Evolutionary conservation across 1,140 invertebrate genomes (phyloP).

Genomic region (Neelides sp.): DNA sequence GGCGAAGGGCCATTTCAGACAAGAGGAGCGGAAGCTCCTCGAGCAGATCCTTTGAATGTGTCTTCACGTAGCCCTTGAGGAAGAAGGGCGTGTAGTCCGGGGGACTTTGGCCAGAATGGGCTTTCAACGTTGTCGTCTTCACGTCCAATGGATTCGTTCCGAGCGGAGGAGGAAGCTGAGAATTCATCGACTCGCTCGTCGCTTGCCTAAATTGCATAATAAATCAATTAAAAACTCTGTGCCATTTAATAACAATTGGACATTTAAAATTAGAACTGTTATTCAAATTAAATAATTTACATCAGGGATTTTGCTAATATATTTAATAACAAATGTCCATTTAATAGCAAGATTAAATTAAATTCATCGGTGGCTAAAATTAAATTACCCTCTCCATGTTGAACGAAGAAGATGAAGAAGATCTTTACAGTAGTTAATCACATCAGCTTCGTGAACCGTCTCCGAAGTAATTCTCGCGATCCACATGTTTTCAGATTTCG

Average conservation of each 20-base stretch:
- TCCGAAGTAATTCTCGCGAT: constrained; percentile 27
- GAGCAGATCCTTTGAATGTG: constrained; percentile 82
- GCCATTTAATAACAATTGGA: too few relatives aligned
- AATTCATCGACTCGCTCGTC: not conserved
- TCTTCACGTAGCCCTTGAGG: constrained; percentile 79
- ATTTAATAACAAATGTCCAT: too few relatives aligned
- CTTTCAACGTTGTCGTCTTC: constrained; percentile 53
- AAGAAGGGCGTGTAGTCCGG: constrained; percentile 95
- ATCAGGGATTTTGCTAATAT: too few relatives aligned
- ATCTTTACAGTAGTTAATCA: constrained; percentile 25
- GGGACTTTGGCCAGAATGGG: constrained; percentile 60
- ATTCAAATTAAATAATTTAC: too few relatives aligned
- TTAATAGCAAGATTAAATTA: too few relatives aligned
- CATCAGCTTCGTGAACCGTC: constrained; percentile 18
- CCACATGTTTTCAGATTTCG: constrained; percentile 24
- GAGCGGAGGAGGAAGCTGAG: constrained; percentile 22
- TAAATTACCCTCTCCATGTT: constrained; percentile 25
- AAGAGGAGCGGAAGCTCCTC: constrained; percentile 82
- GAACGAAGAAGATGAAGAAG: constrained; percentile 21
- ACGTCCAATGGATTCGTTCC: constrained; percentile 41
- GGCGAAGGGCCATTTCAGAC: constrained; percentile 82
- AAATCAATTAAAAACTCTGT: constrained; percentile 7
- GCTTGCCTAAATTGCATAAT: constrained; percentile 6
- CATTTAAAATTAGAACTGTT: too few relatives aligned
- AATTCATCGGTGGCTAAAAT: too few relatives aligned